These are phyloP conservation scores for Hoplias malabaricus DNA, from an alignment of 2,113 vertebrate species.

Conservation along the genomic window DNA sequence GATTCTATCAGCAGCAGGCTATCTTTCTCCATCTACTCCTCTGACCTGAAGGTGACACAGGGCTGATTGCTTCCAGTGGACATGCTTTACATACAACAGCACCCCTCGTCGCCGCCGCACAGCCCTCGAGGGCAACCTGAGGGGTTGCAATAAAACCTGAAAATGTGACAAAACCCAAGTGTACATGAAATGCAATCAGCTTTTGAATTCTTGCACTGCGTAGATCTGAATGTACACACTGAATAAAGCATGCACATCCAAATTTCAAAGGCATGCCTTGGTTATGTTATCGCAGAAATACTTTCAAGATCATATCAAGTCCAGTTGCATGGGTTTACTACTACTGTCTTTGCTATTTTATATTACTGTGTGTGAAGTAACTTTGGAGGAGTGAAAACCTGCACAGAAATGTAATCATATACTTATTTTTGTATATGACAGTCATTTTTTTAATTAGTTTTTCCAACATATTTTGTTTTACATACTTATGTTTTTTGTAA, in stretches of 20 bases:
- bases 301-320: not conserved
- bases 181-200: slow-evolving; percentile 37
- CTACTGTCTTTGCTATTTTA: slow-evolving; percentile 1
- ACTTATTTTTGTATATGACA: too few species aligned
- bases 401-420: too few species aligned
- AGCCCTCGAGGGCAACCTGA: slow-evolving; percentile 37
- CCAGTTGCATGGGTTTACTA: not conserved
- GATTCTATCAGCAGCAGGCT: slow-evolving; percentile 53
- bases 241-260: not conserved
- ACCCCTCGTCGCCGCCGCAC: not conserved
- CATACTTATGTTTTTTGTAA: too few species aligned
- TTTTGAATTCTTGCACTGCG: slow-evolving; percentile 7
- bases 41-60: slow-evolving; percentile 58
- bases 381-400: too few species aligned
- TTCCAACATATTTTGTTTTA: too few species aligned
- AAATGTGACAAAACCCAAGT: slow-evolving; percentile 38
- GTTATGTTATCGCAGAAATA: too few species aligned
- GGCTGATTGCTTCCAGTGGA: slow-evolving; percentile 58
- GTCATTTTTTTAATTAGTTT: too few species aligned
- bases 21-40: slow-evolving; percentile 57
- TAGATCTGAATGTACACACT: not conserved
- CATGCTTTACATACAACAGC: slow-evolving; percentile 54
- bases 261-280: not conserved
- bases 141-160: slow-evolving; percentile 40
- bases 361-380: too few species aligned